A percentile compares a stretch with the other conserved stretches of the same genome.
phyloP scores from a whole-genome alignment of 1,140 invertebrate genomes.

The Achroia grisella region DNA sequence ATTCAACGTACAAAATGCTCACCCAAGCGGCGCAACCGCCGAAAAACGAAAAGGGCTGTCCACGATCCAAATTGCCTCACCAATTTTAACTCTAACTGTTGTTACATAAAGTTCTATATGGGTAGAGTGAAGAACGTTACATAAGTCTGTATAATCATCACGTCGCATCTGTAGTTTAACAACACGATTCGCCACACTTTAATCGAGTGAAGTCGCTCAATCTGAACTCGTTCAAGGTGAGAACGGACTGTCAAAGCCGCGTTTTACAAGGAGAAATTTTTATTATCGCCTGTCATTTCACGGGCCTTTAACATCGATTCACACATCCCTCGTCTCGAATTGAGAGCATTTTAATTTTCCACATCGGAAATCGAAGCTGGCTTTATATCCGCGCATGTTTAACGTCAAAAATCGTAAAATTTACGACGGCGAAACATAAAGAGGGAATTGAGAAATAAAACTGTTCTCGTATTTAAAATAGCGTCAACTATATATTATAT shows the following conservation, averaged over 20 bases:
- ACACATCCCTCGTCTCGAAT: constrained; percentile 38
- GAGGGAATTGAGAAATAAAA: constrained; percentile 36
- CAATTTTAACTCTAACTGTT: constrained; percentile 22
- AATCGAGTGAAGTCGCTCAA: constrained; percentile 45
- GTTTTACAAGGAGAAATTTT: constrained; percentile 50
- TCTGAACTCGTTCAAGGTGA: constrained; percentile 43
- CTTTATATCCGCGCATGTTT: constrained; percentile 25
- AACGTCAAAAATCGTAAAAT: constrained; percentile 19
- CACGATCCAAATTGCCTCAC: neutral
- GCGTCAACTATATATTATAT: constrained; percentile 16
- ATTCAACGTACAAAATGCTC: constrained; percentile 60
- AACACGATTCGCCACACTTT: constrained; percentile 58
- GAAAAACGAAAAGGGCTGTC: constrained; percentile 13
- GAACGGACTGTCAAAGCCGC: constrained; percentile 33
- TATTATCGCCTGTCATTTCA: constrained; percentile 58
- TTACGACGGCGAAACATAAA: constrained; percentile 23
- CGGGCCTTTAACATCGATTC: constrained; percentile 57
- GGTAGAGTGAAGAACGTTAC: neutral
- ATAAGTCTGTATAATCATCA: constrained; percentile 11
- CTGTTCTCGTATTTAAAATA: constrained; percentile 30
- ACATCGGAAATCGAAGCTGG: constrained; percentile 20
- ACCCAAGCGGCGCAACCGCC: constrained; percentile 26
- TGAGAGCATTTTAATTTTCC: constrained; percentile 34
- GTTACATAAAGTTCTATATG: constrained; percentile 17
- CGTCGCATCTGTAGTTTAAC: constrained; percentile 38